Percentiles rank a stretch among this genome's conserved stretches.
These are phyloP conservation scores for Eristalis arbustorum DNA, from an alignment of 2,888 invertebrate genomes.

Conservation along the genomic window DNA sequence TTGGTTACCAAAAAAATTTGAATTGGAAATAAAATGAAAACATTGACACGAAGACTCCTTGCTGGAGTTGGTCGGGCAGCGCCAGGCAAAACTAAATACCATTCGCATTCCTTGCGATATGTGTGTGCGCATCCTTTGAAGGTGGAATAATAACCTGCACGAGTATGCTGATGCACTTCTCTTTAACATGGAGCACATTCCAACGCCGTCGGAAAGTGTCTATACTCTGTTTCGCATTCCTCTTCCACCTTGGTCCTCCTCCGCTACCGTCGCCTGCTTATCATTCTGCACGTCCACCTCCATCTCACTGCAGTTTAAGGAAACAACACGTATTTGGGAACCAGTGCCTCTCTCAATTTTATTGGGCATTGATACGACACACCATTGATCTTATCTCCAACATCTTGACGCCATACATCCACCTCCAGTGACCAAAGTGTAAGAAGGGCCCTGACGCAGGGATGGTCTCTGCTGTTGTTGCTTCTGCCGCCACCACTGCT, in stretches of 20 bases:
- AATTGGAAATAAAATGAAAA: slow-evolving; percentile 68
- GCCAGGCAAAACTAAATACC: slow-evolving; percentile 67
- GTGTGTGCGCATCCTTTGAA: slow-evolving; percentile 68
- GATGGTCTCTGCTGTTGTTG: slow-evolving; percentile 34
- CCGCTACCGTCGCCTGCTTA: slow-evolving; percentile 31
- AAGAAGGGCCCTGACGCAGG: slow-evolving; percentile 59
- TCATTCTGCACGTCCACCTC: background rate
- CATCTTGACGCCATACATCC: slow-evolving; percentile 79
- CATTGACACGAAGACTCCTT: slow-evolving; percentile 55
- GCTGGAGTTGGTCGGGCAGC: slow-evolving; percentile 41
- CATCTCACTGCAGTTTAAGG: slow-evolving; percentile 35
- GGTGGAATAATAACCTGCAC: slow-evolving; percentile 70
- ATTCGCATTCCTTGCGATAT: slow-evolving; percentile 60
- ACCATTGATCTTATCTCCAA: slow-evolving; percentile 78
- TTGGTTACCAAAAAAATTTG: slow-evolving; percentile 50
- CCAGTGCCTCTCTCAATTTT: slow-evolving; percentile 73
- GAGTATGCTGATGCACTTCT: slow-evolving; percentile 70
- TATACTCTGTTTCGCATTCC: slow-evolving; percentile 56
- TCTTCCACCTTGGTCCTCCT: slow-evolving; percentile 19
- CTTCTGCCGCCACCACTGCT: slow-evolving; percentile 20
- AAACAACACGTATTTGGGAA: slow-evolving; percentile 68
- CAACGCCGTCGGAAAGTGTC: slow-evolving; percentile 62
- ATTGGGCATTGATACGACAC: slow-evolving; percentile 78
- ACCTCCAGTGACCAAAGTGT: slow-evolving; percentile 68
- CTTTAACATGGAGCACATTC: slow-evolving; percentile 66